phyloP scores from a whole-genome alignment of 1,140 invertebrate genomes.

The Caenorhabditis remanei region DNA sequence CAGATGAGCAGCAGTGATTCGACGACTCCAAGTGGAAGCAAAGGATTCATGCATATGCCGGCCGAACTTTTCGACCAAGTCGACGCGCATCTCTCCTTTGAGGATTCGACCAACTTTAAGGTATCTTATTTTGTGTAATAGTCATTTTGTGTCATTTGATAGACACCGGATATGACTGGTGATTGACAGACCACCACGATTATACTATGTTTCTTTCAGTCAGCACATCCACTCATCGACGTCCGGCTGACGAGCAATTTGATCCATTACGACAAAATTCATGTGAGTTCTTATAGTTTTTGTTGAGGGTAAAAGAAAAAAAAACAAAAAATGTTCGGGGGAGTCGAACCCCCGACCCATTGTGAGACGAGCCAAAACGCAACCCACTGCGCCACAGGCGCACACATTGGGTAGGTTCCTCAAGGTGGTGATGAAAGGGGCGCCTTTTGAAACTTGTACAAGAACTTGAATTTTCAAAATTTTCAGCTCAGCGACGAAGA shows the following conservation, averaged over 20 bases:
- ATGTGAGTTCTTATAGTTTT: slow-evolving; percentile 10
- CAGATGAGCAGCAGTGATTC: slow-evolving; percentile 47
- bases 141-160: background rate
- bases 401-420: too few relatives aligned
- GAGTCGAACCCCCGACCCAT: too few relatives aligned
- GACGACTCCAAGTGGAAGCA: slow-evolving; percentile 35
- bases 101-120: slow-evolving; percentile 25
- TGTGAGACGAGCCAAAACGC: too few relatives aligned
- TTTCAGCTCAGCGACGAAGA: slow-evolving; percentile 61
- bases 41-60: slow-evolving; percentile 49
- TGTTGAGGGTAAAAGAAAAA: background rate
- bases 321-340: too few relatives aligned
- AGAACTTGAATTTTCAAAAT: background rate
- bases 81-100: slow-evolving; percentile 18
- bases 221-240: slow-evolving; percentile 45
- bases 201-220: slow-evolving; percentile 23
- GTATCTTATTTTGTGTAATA: background rate
- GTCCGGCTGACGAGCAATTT: slow-evolving; percentile 46
- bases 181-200: slow-evolving; percentile 11
- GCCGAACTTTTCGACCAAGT: slow-evolving; percentile 41
- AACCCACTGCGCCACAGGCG: too few relatives aligned
- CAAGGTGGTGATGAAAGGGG: too few relatives aligned
- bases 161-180: slow-evolving; percentile 17
- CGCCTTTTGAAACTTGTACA: too few relatives aligned
- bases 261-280: slow-evolving; percentile 36